Evolutionary conservation across 2,113 vertebrate species (phyloP).

Genomic region (Haemorhous mexicanus): DNA sequence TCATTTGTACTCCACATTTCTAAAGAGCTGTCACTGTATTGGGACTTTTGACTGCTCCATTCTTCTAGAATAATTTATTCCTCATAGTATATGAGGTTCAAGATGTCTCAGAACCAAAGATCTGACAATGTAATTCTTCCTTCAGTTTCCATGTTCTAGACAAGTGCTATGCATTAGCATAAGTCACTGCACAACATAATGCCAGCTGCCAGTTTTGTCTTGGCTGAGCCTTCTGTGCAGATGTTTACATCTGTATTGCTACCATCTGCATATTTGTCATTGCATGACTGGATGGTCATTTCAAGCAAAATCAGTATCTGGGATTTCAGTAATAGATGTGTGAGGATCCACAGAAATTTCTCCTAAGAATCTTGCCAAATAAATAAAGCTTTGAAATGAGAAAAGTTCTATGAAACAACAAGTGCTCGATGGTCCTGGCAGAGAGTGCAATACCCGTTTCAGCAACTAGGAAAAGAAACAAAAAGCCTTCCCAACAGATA

Average conservation of each 20-base stretch:
- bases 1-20: not conserved
- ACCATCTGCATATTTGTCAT: not conserved
- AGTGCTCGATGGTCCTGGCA: not conserved
- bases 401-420: not conserved
- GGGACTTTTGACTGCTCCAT: not conserved
- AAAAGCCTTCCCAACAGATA: not conserved
- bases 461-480: not conserved
- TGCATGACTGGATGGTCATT: not conserved
- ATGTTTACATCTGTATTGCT: not conserved
- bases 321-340: not conserved
- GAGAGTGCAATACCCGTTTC: not conserved
- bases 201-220: not conserved
- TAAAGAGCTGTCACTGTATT: not conserved
- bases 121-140: not conserved
- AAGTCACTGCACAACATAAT: not conserved
- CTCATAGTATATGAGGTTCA: not conserved
- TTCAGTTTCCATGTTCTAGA: not conserved
- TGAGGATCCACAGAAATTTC: not conserved
- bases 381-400: not conserved
- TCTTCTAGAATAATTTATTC: not conserved
- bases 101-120: not conserved
- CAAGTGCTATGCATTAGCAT: not conserved
- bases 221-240: not conserved
- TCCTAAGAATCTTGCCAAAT: not conserved
- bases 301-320: not conserved